These are phyloP conservation scores for Mustela nigripes DNA, from an alignment of 2,113 vertebrate species.

Conservation along the genomic window DNA sequence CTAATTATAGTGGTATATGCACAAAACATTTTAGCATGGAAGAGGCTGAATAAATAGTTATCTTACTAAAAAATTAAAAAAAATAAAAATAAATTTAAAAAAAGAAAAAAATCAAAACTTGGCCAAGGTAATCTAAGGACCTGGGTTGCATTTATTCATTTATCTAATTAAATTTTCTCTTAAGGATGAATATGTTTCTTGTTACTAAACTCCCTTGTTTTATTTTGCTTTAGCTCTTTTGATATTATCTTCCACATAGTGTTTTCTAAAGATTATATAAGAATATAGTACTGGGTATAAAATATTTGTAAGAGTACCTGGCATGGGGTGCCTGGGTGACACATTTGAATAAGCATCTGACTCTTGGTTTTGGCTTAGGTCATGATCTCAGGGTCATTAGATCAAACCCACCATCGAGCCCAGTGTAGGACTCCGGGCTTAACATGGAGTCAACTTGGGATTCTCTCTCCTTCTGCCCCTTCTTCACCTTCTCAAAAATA, in stretches of 20 bases:
- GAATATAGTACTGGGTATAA: not conserved
- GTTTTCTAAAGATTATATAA: not conserved
- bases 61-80: slow-evolving; percentile 80
- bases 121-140: not conserved
- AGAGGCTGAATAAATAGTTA: slow-evolving; percentile 82
- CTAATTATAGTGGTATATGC: slow-evolving; percentile 73
- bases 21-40: slow-evolving; percentile 79
- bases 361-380: not conserved
- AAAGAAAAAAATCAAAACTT: not conserved
- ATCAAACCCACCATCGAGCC: not conserved
- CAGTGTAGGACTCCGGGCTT: not conserved
- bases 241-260: not conserved
- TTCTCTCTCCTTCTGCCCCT: not conserved
- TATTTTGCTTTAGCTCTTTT: too few relatives aligned
- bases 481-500: not conserved
- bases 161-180: not conserved
- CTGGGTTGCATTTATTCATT: not conserved
- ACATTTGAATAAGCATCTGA: not conserved
- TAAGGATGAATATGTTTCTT: not conserved
- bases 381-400: not conserved
- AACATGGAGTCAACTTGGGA: not conserved
- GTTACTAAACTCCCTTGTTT: not conserved
- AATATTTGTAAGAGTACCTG: not conserved
- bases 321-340: not conserved
- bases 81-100: too few relatives aligned